Conservation (phyloP, 1,140 invertebrate species). For the Prorops nasuta region DNA sequence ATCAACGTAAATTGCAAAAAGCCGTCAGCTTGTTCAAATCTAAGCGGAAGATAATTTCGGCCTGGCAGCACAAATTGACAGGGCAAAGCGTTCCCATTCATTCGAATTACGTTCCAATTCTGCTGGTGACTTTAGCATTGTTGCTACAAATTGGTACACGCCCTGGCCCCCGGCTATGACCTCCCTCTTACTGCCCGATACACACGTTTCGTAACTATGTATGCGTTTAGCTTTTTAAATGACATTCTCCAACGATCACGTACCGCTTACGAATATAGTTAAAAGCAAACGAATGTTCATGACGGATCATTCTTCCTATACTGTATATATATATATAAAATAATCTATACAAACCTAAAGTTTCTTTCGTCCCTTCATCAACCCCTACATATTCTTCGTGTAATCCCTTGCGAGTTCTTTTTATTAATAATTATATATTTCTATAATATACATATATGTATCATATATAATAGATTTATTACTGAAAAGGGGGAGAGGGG, state of each 20-base stretch:
- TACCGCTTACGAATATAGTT: slow-evolving; percentile 11
- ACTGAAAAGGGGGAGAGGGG: too few species aligned
- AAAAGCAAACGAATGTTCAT: not conserved
- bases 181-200: slow-evolving; percentile 20
- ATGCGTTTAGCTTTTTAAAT: slow-evolving; percentile 31
- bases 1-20: slow-evolving; percentile 33
- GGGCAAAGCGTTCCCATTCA: slow-evolving; percentile 53
- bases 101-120: slow-evolving; percentile 56
- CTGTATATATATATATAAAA: too few species aligned
- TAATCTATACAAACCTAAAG: too few species aligned
- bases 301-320: not conserved
- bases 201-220: slow-evolving; percentile 22
- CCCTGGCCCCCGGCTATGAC: slow-evolving; percentile 42
- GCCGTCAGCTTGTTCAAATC: slow-evolving; percentile 31
- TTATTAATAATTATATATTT: too few species aligned
- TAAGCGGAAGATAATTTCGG: slow-evolving; percentile 49
- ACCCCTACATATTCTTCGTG: too few species aligned
- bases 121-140: slow-evolving; percentile 56
- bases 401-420: too few species aligned
- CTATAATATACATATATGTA: too few species aligned
- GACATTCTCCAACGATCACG: slow-evolving; percentile 35
- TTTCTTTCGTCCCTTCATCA: too few species aligned
- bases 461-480: too few species aligned
- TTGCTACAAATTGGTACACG: slow-evolving; percentile 56
- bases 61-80: slow-evolving; percentile 54